phyloP scores from a whole-genome alignment of 2,113 vertebrate species.

The Gymnogyps californianus region DNA sequence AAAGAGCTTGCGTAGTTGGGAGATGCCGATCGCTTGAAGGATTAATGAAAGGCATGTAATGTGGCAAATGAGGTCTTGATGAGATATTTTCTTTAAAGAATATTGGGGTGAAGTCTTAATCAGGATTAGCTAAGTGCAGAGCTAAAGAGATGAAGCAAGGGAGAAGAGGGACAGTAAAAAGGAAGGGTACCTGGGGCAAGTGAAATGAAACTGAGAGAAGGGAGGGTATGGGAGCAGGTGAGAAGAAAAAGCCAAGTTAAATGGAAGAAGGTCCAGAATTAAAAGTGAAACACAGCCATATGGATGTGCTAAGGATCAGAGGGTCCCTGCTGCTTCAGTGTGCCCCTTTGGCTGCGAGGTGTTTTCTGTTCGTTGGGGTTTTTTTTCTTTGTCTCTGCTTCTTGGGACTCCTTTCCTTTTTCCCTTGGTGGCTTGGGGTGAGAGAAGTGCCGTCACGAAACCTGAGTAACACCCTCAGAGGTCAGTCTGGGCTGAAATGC shows the following conservation, averaged over 20 bases:
- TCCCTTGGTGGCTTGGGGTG: neutral
- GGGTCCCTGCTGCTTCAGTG: conserved; percentile 54
- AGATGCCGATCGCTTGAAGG: neutral
- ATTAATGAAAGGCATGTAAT: neutral
- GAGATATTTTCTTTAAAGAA: neutral
- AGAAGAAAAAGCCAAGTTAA: neutral
- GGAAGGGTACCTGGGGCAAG: neutral
- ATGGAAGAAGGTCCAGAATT: neutral
- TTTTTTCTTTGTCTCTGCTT: neutral
- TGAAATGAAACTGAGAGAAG: neutral
- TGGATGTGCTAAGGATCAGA: neutral
- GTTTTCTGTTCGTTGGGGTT: neutral
- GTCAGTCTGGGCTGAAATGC: neutral
- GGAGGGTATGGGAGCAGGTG: neutral
- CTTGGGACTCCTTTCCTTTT: neutral
- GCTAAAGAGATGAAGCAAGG: neutral
- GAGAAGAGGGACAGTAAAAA: neutral
- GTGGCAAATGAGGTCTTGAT: neutral
- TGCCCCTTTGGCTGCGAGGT: neutral
- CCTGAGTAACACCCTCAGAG: fast-evolving
- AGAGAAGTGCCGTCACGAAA: neutral
- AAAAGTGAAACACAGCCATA: neutral
- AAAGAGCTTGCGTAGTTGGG: neutral
- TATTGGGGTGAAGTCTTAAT: neutral
- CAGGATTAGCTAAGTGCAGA: neutral